Base-by-base conservation (phyloP, 2,888 invertebrate genomes). In the Papilio elwesi region DNA sequence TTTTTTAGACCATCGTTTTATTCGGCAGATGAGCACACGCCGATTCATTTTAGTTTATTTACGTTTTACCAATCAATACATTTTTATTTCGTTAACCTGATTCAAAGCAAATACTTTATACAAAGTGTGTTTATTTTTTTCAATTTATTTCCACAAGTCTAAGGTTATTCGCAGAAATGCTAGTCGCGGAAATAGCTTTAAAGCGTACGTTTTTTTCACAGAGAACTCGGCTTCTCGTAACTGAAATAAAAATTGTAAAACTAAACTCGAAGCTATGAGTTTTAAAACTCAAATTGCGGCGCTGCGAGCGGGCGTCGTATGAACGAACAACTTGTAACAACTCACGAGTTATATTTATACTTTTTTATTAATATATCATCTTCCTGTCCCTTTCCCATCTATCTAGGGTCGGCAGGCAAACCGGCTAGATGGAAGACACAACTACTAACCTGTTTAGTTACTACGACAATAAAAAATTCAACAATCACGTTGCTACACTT, bases 231-330 rank as follows among this genome's bases (percentile, higher is more conserved):
- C 55, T 53, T 16, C 57, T 63, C 64, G 63, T 47, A 48, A 68
- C 63, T 64, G 68, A 64, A 73, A 68, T 73, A 57, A 48, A 47
- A n/a, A n/a, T 51, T 65, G 65, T 68, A 49, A 70, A 71, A 62
- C 64, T 53, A 55, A 72, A 68, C 73, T n/a, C 13, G 64, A 51
- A 26, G 64, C 68, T 47, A 73, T 73, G 68, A 64, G 68, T 73
- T 73, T 73, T 43, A 10, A 73, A 73, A 73, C 73, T 73, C 68
- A 49, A 68, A 73, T 73, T 73, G 73, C 73, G 51, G 68, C 63
- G 26, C 38, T 38, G n/a, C 48, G 36, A 67, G n/a, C 53, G 36
- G 62, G 38, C 63, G 53, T 47, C 51, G 43, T 59, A 65, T 51
- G 68, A 65, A 57, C 43, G 26, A 48, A 53, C 64, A 67, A 71